Evolutionary conservation across 2,113 vertebrate species (phyloP).

Genomic region (Ginglymostoma cirratum): DNA sequence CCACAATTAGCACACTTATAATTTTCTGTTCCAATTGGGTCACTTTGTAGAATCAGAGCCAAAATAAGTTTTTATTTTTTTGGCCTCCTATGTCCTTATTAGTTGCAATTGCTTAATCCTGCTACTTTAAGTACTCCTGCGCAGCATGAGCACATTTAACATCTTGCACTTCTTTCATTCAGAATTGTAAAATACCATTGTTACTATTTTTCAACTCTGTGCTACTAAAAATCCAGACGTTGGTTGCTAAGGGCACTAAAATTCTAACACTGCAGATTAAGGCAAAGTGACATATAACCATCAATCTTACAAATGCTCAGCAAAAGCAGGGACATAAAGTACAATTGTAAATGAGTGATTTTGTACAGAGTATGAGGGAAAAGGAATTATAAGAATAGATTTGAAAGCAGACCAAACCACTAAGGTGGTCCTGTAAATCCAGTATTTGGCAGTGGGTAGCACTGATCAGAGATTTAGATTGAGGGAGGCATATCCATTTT

Average conservation of each 20-base stretch:
- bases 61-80: not conserved
- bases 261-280: not conserved
- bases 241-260: not conserved
- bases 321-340: not conserved
- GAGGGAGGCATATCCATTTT: not conserved
- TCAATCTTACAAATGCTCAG: conserved; percentile 10
- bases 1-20: not conserved
- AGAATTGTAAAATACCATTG: not conserved
- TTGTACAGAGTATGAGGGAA: conserved; percentile 10
- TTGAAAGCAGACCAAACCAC: conserved; percentile 26
- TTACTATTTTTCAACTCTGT: not conserved
- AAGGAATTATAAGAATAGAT: not conserved
- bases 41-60: conserved; percentile 16
- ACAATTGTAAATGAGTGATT: conserved; percentile 19
- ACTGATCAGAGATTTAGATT: not conserved
- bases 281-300: conserved; percentile 12
- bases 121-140: not conserved
- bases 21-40: not conserved
- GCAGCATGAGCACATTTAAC: not conserved
- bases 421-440: not conserved
- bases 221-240: not conserved
- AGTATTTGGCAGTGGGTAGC: not conserved
- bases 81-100: not conserved
- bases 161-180: conserved; percentile 30
- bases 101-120: conserved; percentile 11